Base-by-base conservation (phyloP, 1,140 invertebrate species). In the Drosophila biarmipes region DNA sequence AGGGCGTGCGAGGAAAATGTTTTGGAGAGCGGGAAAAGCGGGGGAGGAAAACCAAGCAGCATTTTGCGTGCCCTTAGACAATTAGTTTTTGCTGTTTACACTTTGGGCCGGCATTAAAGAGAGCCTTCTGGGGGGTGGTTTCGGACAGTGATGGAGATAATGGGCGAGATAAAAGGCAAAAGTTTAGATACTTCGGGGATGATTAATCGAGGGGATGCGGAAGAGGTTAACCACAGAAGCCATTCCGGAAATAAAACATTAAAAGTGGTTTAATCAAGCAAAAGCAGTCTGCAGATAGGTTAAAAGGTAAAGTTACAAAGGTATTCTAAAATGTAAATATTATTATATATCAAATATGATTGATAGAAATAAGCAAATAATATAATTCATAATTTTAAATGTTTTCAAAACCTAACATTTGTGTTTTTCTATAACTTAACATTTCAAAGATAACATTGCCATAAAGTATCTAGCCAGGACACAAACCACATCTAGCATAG, bases 71-170 rank as follows among this genome's bases (percentile, higher is more conserved):
- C 21, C 55, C 31, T 64, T 51, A 35, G 48, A 57, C 80, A 79
- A 84, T 84, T 84, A 84, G 72, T 84, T 67, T 75, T 66, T 58
- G 62, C 51, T 59, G 72, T 68, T 76, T 76, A 68, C 73, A 68
- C 54, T 75, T 75, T 74, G 24, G 58, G 45, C 54, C 61, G 43
- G 38, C 75, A 75, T 75, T 75, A 59, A 78, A 61, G 61, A 52
- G 45, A 48, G 54, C n/a, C 46, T 4, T 43, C 31, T 34, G 21
- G 53, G 71, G 43, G 59, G 53, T 54, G 51, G 29, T 46, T 24
- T 35, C 34, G 48, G 49, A 21, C 38, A 31, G 45, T 59, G 48
- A 48, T 51, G 31, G 24, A 59, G 54, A 72, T 72, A 58, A 72
- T 75, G 59, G 52, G 49, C 37, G 43, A 52, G 59, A 67, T 75